Evolutionary conservation across 2,888 invertebrate genomes (phyloP).

Genomic region (Lasioglossum calceatum): DNA sequence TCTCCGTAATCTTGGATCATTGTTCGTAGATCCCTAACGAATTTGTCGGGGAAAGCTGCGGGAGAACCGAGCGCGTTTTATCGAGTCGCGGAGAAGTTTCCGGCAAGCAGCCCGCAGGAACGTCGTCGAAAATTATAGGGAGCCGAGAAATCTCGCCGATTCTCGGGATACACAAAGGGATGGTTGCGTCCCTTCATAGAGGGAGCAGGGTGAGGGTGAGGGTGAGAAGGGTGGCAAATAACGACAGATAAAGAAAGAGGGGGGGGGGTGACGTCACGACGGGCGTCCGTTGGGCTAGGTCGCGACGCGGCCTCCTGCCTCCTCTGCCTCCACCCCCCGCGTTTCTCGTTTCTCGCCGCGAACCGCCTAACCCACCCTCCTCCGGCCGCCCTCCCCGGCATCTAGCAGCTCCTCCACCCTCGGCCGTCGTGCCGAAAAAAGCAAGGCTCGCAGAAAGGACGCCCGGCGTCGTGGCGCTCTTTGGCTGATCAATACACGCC

Average conservation of each 20-base stretch:
- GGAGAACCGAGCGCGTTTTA: background rate
- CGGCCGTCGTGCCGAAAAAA: slow-evolving; percentile 80
- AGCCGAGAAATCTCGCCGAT: slow-evolving; percentile 5
- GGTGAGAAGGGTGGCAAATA: slow-evolving; percentile 35
- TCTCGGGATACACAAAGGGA: slow-evolving; percentile 8
- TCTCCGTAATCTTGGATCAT: background rate
- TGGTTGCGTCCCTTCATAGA: slow-evolving; percentile 20
- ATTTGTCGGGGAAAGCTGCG: background rate
- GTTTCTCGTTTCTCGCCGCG: slow-evolving; percentile 45
- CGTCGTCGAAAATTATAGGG: slow-evolving; percentile 1
- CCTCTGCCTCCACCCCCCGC: background rate
- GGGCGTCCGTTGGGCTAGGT: slow-evolving; percentile 81
- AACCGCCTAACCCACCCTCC: slow-evolving; percentile 55
- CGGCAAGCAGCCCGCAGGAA: background rate
- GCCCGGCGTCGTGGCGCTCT: slow-evolving; percentile 84
- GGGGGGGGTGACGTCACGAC: slow-evolving; percentile 76
- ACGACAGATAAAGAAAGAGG: slow-evolving; percentile 67
- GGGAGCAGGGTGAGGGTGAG: slow-evolving; percentile 10
- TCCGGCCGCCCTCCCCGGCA: slow-evolving; percentile 49
- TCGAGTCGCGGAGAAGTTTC: slow-evolving; percentile 2
- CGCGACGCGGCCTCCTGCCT: slow-evolving; percentile 70
- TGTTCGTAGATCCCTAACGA: background rate
- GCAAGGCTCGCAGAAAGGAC: slow-evolving; percentile 84
- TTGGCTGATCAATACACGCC: slow-evolving; percentile 84
- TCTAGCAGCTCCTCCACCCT: slow-evolving; percentile 60